Evolutionary conservation across 2,797 vertebrate species (phyloP).

Genomic region (Vultur gryphus): DNA sequence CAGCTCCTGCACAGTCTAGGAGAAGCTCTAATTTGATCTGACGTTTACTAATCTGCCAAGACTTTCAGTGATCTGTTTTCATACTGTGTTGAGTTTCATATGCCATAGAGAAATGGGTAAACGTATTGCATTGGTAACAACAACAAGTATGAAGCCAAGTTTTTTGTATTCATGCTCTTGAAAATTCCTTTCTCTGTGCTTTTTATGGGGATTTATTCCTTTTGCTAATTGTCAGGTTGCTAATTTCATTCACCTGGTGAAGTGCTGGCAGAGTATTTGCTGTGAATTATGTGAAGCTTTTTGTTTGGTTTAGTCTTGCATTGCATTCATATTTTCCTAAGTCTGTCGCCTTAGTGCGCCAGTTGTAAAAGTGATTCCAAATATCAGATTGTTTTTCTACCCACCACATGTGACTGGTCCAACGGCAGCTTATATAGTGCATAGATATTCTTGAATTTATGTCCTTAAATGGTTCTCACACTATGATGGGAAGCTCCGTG

Average conservation of each 20-base stretch:
- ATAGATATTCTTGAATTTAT: neutral
- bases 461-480: neutral
- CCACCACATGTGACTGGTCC: neutral
- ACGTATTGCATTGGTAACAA: neutral
- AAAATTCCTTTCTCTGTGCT: neutral
- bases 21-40: conserved; percentile 30
- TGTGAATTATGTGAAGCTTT: neutral
- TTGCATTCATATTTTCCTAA: conserved; percentile 24
- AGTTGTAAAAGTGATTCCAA: neutral
- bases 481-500: neutral
- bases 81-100: neutral
- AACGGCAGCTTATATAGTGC: neutral
- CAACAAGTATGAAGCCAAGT: neutral
- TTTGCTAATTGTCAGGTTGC: neutral
- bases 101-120: neutral
- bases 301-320: conserved; percentile 17
- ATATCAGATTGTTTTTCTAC: neutral
- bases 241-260: neutral
- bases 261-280: neutral
- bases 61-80: conserved; percentile 42
- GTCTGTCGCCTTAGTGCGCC: rapidly evolving
- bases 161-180: neutral
- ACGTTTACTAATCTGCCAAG: conserved; percentile 31
- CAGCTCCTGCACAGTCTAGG: neutral
- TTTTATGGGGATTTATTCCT: neutral